These are phyloP conservation scores for Panthera tigris DNA, from an alignment of 2,113 vertebrate genomes.

Conservation along the genomic window DNA sequence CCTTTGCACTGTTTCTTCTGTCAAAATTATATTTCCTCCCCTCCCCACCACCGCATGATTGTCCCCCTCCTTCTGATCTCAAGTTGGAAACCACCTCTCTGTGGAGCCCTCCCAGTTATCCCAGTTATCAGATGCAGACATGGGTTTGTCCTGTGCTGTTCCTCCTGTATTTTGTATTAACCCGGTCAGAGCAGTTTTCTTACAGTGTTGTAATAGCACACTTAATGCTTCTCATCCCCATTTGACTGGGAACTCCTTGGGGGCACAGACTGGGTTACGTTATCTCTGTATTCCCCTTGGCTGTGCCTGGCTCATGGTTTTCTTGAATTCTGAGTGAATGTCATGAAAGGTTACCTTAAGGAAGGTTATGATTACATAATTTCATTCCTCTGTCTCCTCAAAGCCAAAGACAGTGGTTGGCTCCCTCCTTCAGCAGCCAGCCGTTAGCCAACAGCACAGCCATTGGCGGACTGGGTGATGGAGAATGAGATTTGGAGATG, in stretches of 20 bases:
- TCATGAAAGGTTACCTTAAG: not conserved
- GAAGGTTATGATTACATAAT: not conserved
- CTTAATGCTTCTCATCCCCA: not conserved
- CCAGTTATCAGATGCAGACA: not conserved
- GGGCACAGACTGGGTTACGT: not conserved
- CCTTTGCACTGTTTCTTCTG: not conserved
- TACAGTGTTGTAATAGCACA: not conserved
- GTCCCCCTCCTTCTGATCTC: not conserved
- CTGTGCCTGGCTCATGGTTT: not conserved
- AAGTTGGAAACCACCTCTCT: not conserved
- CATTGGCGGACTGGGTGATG: not conserved
- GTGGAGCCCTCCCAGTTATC: not conserved
- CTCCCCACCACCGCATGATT: fast-evolving
- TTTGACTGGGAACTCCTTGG: not conserved
- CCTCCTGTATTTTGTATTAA: not conserved
- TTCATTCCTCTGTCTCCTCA: not conserved
- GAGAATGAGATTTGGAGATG: not conserved
- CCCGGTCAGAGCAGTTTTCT: not conserved
- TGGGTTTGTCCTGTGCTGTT: not conserved
- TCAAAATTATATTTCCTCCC: not conserved
- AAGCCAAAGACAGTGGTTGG: conserved; percentile 3
- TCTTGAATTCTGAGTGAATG: not conserved
- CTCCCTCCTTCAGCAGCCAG: not conserved
- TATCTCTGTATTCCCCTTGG: not conserved
- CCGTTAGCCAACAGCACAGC: not conserved